These are phyloP conservation scores for Anguilla pacifica DNA, from an alignment of 2,797 vertebrate species.

Conservation along the genomic window DNA sequence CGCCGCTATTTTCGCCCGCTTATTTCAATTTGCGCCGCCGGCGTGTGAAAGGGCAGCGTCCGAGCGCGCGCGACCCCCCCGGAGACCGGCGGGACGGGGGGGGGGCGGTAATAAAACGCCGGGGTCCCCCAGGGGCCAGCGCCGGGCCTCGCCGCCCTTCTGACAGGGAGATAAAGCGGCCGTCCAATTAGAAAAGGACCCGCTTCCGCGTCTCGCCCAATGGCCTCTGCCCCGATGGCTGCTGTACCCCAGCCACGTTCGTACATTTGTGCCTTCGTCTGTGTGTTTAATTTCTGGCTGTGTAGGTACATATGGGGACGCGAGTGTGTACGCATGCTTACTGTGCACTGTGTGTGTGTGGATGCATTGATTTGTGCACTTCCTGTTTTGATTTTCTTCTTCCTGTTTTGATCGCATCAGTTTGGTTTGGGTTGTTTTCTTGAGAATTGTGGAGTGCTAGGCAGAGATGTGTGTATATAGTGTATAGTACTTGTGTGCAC, in stretches of 20 bases:
- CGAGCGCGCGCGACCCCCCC: conserved; percentile 50
- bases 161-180: conserved; percentile 83
- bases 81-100: conserved; percentile 75
- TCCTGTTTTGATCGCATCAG: background rate
- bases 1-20: conserved; percentile 14
- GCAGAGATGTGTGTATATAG: background rate
- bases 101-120: conserved; percentile 76
- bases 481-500: too few species aligned
- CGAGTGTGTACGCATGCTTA: conserved; percentile 54
- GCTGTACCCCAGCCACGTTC: conserved; percentile 66
- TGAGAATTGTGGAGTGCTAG: background rate
- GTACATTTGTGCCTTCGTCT: conserved; percentile 64
- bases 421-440: background rate
- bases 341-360: background rate
- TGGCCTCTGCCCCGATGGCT: conserved; percentile 29
- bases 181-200: conserved; percentile 85
- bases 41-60: conserved; percentile 2
- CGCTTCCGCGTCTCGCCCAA: conserved; percentile 69
- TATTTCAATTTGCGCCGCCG: conserved; percentile 11
- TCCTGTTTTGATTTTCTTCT: background rate
- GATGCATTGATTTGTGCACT: background rate
- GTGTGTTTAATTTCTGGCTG: conserved; percentile 56
- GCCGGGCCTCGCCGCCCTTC: conserved; percentile 73
- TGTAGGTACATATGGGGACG: background rate
- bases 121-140: conserved; percentile 75